These are phyloP conservation scores for Drosophila quadrilineata DNA, from an alignment of 1,140 invertebrate genomes.

Conservation along the genomic window DNA sequence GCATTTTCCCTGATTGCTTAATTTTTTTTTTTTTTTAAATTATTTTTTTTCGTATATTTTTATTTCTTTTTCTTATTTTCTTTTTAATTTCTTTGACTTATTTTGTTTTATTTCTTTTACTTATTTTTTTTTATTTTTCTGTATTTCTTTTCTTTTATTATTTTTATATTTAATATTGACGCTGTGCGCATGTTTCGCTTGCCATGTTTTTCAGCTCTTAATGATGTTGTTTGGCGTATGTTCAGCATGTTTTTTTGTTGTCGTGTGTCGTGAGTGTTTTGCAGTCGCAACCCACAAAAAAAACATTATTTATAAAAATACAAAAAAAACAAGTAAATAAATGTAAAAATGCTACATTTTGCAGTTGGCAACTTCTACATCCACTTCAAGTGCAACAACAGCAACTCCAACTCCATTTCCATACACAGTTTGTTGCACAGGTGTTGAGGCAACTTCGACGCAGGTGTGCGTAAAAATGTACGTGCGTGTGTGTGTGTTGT, in stretches of 20 bases:
- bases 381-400: neutral
- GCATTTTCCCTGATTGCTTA: too few species aligned
- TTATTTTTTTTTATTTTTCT: neutral
- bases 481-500: conserved; percentile 11
- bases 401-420: conserved; percentile 7
- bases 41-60: too few species aligned
- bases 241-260: conserved; percentile 38
- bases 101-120: neutral
- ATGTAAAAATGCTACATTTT: neutral
- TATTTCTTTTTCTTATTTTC: too few species aligned
- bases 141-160: too few species aligned
- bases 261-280: conserved; percentile 60
- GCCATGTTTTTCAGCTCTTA: conserved; percentile 42
- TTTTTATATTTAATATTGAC: neutral
- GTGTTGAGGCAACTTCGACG: conserved; percentile 33
- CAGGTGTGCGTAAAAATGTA: too few species aligned
- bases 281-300: too few species aligned
- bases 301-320: too few species aligned
- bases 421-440: conserved; percentile 11
- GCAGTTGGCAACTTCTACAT: conserved; percentile 21
- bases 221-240: conserved; percentile 56
- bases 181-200: neutral
- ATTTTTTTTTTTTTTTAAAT: too few species aligned
- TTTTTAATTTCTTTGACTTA: too few species aligned
- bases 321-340: too few species aligned